Conservation (phyloP, 2,888 invertebrate species). For the Glaucopsyche alexis region DNA sequence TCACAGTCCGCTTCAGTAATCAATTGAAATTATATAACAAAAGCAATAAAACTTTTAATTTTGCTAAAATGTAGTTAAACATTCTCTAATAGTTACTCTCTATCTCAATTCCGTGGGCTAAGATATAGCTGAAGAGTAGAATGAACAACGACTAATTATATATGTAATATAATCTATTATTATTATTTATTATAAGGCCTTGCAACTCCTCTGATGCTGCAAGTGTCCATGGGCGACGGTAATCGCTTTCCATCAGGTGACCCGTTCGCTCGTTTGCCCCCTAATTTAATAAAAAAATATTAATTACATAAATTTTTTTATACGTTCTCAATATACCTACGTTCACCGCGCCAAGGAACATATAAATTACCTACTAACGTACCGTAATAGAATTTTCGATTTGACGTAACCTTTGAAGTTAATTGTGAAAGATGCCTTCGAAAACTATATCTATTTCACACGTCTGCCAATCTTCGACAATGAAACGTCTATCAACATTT, state of each 20-base stretch:
- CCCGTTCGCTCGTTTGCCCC: too few relatives aligned
- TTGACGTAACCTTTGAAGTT: constrained; percentile 1
- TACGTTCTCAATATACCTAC: neutral
- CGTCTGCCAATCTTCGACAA: neutral
- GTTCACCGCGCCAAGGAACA: too few relatives aligned
- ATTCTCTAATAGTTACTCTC: neutral
- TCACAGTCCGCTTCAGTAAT: neutral
- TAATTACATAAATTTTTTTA: constrained; percentile 8
- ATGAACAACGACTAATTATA: too few relatives aligned
- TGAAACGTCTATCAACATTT: neutral
- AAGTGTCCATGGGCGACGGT: too few relatives aligned
- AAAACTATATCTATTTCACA: neutral
- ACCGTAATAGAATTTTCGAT: constrained; percentile 5
- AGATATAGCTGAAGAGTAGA: too few relatives aligned
- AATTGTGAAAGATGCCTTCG: neutral
- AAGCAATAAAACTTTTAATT: neutral
- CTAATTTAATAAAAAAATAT: too few relatives aligned
- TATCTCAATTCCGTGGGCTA: too few relatives aligned
- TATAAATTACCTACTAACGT: too few relatives aligned
- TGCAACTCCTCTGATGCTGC: too few relatives aligned
- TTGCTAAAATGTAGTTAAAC: neutral
- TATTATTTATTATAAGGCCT: neutral
- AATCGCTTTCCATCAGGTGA: too few relatives aligned
- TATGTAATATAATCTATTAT: too few relatives aligned
- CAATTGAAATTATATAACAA: constrained; percentile 4